A percentile compares a stretch with the other conserved stretches of the same genome.
phyloP scores from a whole-genome alignment of 2,113 vertebrate species.

The Nycticryphes semicollaris region DNA sequence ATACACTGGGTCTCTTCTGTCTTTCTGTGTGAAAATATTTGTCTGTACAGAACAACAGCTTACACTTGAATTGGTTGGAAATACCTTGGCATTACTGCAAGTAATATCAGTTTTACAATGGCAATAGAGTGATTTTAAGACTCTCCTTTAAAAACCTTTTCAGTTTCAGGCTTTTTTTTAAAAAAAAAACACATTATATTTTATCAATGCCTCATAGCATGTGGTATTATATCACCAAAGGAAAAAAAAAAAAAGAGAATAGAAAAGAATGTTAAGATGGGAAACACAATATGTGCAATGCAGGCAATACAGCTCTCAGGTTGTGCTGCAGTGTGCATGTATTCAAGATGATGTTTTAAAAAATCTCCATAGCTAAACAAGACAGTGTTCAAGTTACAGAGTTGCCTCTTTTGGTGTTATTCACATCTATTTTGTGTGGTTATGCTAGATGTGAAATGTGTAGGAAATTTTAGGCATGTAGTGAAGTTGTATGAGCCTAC shows the following conservation, averaged over 20 bases:
- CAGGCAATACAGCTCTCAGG: neutral
- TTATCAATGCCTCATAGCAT: neutral
- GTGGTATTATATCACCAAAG: neutral
- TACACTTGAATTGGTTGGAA: neutral
- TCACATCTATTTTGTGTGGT: neutral
- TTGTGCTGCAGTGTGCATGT: neutral
- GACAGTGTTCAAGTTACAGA: neutral
- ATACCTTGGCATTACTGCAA: neutral
- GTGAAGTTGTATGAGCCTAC: neutral
- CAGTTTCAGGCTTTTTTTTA: neutral
- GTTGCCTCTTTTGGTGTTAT: neutral
- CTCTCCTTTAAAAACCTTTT: neutral
- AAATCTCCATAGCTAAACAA: neutral
- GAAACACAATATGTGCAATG: fast-evolving
- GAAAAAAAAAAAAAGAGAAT: neutral
- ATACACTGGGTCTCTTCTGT: neutral
- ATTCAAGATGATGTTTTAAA: neutral
- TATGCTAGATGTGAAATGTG: neutral
- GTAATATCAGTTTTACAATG: neutral
- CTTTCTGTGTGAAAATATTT: neutral
- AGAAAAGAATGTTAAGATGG: neutral
- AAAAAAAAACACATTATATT: neutral
- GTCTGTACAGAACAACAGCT: neutral
- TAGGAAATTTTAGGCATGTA: neutral
- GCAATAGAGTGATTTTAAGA: neutral